phyloP scores from a whole-genome alignment of 1,140 invertebrate genomes.

The Cotesia typhae region DNA sequence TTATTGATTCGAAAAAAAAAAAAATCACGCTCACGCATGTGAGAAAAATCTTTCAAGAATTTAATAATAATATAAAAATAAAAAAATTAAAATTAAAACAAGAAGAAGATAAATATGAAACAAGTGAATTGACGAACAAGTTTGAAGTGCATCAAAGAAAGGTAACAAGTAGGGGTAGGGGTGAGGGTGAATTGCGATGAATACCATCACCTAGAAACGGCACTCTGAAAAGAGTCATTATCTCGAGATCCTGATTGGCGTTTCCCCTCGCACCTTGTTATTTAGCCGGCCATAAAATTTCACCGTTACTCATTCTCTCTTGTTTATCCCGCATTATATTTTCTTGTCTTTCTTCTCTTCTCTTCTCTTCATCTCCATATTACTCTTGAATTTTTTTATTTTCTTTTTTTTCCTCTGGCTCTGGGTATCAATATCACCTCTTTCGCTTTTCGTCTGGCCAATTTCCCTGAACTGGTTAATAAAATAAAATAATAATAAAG shows the following conservation, averaged over 20 bases:
- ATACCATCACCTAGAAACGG: conserved; percentile 35
- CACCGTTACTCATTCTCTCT: background rate
- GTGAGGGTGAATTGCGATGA: background rate
- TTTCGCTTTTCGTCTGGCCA: too few relatives aligned
- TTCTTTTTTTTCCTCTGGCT: background rate
- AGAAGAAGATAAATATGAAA: background rate
- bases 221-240: conserved; percentile 38
- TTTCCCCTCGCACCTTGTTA: conserved; percentile 41
- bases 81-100: too few relatives aligned
- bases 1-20: too few relatives aligned
- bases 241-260: conserved; percentile 37
- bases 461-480: too few relatives aligned
- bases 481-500: too few relatives aligned
- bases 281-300: conserved; percentile 25
- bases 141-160: background rate
- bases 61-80: too few relatives aligned
- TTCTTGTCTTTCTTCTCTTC: background rate
- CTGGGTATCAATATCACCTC: too few relatives aligned
- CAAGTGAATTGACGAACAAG: background rate
- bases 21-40: too few relatives aligned
- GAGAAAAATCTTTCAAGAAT: too few relatives aligned
- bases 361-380: background rate
- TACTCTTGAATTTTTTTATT: too few relatives aligned
- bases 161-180: too few relatives aligned
- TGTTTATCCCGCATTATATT: background rate